Percentiles rank a stretch among this genome's conserved stretches.
These are phyloP conservation scores for Pheosia gnoma DNA, from an alignment of 2,888 invertebrate genomes.

Conservation along the genomic window DNA sequence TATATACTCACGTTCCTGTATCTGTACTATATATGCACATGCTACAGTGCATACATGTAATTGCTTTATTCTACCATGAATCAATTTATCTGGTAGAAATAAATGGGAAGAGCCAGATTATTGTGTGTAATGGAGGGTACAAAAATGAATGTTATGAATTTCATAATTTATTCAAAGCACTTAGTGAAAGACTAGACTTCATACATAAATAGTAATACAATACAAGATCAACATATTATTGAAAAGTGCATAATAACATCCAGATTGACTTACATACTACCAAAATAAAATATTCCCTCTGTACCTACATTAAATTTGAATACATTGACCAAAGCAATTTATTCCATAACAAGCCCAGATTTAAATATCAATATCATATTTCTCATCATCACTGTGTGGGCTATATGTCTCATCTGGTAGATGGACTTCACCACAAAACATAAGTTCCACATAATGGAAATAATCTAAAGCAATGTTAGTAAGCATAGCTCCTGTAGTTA, in stretches of 20 bases:
- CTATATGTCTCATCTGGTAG: constrained; percentile 73
- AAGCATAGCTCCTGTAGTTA: constrained; percentile 87
- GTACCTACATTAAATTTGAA: constrained; percentile 6
- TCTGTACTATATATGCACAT: too few relatives aligned
- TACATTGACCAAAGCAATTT: constrained; percentile 20
- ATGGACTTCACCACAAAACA: constrained; percentile 81
- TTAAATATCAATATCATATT: constrained; percentile 80
- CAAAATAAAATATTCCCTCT: neutral
- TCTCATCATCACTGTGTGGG: constrained; percentile 81
- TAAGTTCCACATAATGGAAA: constrained; percentile 85
- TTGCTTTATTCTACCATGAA: too few relatives aligned
- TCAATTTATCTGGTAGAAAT: too few relatives aligned
- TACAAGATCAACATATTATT: constrained; percentile 33
- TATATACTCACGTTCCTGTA: too few relatives aligned
- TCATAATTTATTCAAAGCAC: constrained; percentile 46
- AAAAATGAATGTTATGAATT: constrained; percentile 22
- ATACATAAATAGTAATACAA: constrained; percentile 20
- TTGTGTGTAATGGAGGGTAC: neutral
- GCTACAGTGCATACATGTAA: too few relatives aligned
- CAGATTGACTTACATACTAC: neutral
- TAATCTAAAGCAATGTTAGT: constrained; percentile 86
- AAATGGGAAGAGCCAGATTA: constrained; percentile 9
- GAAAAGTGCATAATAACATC: constrained; percentile 30
- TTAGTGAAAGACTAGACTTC: constrained; percentile 45
- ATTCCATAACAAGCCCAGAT: constrained; percentile 10